A percentile compares a stretch with the other conserved stretches of the same genome.
These are phyloP conservation scores for Gorsachius magnificus DNA, from an alignment of 2,797 vertebrate species.

Conservation along the genomic window DNA sequence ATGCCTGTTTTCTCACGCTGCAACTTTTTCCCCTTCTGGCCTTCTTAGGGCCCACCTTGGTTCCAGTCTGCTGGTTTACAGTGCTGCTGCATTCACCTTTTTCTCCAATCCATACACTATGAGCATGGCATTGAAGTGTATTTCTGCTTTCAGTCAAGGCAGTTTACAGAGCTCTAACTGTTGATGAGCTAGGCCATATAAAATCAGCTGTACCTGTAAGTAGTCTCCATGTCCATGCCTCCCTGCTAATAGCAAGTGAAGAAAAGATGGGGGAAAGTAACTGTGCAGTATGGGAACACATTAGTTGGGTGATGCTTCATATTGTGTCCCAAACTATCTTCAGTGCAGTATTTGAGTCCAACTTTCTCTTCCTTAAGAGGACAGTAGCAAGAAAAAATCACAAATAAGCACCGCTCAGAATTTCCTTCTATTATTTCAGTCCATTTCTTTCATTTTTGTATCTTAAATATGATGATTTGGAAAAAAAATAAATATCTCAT, in stretches of 20 bases:
- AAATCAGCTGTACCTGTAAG: neutral
- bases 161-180: neutral
- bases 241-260: neutral
- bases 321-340: neutral
- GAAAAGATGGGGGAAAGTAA: neutral
- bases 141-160: neutral
- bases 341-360: neutral
- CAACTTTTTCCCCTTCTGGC: neutral
- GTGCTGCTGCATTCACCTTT: neutral
- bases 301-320: neutral
- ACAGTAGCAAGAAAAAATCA: neutral
- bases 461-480: neutral
- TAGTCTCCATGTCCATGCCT: neutral
- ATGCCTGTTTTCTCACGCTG: neutral
- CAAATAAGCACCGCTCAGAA: neutral
- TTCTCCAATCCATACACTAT: neutral
- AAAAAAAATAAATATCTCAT: neutral
- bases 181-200: neutral
- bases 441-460: neutral
- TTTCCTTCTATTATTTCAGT: neutral
- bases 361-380: neutral
- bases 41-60: neutral
- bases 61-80: neutral
- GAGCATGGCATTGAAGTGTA: neutral
- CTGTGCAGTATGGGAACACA: neutral